Conservation (phyloP, 2,888 invertebrate genomes). For the Polymixis flavicincta region DNA sequence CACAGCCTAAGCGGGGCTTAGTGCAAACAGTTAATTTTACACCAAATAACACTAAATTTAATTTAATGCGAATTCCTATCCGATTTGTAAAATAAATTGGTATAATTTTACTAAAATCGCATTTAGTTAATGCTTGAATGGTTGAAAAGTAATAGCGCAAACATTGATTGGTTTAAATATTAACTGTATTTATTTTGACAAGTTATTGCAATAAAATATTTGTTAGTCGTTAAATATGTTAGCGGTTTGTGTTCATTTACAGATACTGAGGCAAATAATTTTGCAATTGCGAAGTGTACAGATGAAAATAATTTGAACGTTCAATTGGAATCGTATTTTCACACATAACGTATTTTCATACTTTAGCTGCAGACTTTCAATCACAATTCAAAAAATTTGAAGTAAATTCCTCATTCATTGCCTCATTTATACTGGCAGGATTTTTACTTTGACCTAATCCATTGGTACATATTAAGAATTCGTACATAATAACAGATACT, state of each 20-base stretch:
- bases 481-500: no score
- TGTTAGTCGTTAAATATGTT: conserved; percentile 37
- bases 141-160: conserved; percentile 30
- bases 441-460: no score
- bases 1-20: conserved; percentile 32
- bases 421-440: no score
- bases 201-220: conserved; percentile 29
- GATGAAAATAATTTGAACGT: neutral
- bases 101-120: conserved; percentile 45
- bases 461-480: no score
- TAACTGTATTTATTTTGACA: conserved; percentile 43
- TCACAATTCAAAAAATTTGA: neutral
- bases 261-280: conserved; percentile 14
- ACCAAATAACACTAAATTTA: conserved; percentile 50
- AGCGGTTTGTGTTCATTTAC: conserved; percentile 23
- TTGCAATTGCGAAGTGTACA: neutral
- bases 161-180: conserved; percentile 38
- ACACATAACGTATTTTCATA: neutral
- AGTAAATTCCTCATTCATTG: no score
- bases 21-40: conserved; percentile 48
- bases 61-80: conserved; percentile 47
- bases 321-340: neutral
- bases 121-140: conserved; percentile 48
- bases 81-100: conserved; percentile 52
- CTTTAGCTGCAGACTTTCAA: neutral